These are phyloP conservation scores for Halyomorpha halys DNA, from an alignment of 1,140 invertebrate species.

Conservation along the genomic window DNA sequence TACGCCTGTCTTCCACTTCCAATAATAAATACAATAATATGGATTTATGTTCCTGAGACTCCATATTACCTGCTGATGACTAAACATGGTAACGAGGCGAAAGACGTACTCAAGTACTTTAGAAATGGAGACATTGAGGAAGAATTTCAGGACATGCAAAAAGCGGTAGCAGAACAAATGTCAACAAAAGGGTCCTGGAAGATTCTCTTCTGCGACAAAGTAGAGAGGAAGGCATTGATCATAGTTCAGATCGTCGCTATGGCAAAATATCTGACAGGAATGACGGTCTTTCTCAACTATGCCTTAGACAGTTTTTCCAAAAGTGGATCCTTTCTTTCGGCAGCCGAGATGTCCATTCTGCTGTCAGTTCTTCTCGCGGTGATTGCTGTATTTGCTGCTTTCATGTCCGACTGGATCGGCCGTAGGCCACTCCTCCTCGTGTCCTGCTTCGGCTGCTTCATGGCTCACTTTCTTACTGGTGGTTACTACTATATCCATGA, in stretches of 20 bases:
- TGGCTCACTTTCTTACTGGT: no score
- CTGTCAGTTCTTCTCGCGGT: constrained; percentile 33
- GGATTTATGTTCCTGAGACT: not conserved
- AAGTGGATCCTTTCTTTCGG: not conserved
- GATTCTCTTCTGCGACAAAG: constrained; percentile 20
- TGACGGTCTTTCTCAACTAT: constrained; percentile 30
- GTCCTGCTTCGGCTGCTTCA: not conserved
- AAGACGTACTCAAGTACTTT: not conserved
- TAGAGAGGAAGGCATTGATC: constrained; percentile 26
- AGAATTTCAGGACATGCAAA: constrained; percentile 6
- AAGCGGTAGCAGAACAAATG: not conserved
- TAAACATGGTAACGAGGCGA: not conserved
- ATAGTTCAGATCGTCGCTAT: constrained; percentile 30
- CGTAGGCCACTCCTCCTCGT: constrained; percentile 36
- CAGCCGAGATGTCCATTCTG: constrained; percentile 30
- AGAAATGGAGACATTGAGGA: not conserved
- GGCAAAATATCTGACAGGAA: constrained; percentile 30
- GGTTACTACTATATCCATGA: not conserved
- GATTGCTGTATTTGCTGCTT: constrained; percentile 37
- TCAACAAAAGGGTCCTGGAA: constrained; percentile 22
- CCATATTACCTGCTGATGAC: not conserved
- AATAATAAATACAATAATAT: not conserved
- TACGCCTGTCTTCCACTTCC: constrained; percentile 51
- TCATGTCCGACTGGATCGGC: constrained; percentile 39
- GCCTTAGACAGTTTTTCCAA: constrained; percentile 28